These are phyloP conservation scores for Calephelis virginiensis DNA, from an alignment of 1,140 invertebrate genomes.

Conservation along the genomic window DNA sequence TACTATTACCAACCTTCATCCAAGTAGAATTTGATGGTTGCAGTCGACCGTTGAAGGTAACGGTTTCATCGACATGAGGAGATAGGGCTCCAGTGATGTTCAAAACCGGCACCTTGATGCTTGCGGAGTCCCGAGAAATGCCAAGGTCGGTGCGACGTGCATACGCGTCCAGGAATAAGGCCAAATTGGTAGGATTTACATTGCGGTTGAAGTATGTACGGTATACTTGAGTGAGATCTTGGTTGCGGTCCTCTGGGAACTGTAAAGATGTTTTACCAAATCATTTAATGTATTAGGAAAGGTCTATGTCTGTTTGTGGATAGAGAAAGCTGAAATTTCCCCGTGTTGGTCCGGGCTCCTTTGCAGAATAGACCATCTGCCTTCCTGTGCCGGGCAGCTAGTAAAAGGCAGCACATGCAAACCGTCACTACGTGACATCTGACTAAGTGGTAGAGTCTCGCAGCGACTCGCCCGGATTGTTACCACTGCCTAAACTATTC, in stretches of 20 bases:
- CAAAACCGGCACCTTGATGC: constrained; percentile 89
- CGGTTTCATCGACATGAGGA: constrained; percentile 97
- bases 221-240: constrained; percentile 94
- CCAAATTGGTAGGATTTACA: constrained; percentile 96
- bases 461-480: no score
- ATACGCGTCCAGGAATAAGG: constrained; percentile 96
- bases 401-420: no score
- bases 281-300: no score
- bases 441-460: no score
- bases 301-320: no score
- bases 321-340: no score
- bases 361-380: no score
- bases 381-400: no score
- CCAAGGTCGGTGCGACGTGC: constrained; percentile 93
- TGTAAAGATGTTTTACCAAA: constrained; percentile 25
- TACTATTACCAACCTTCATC: constrained; percentile 86
- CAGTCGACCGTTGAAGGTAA: constrained; percentile 96
- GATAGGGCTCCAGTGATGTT: constrained; percentile 96
- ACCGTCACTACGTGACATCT: no score
- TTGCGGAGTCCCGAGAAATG: constrained; percentile 82
- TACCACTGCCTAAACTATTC: no score
- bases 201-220: constrained; percentile 93
- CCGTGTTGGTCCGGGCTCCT: no score
- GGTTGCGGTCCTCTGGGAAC: constrained; percentile 91
- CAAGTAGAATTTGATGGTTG: constrained; percentile 97